A percentile compares a stretch with the other conserved stretches of the same genome.
These are phyloP conservation scores for Cantharis rufa DNA, from an alignment of 2,888 invertebrate genomes.

Conservation along the genomic window DNA sequence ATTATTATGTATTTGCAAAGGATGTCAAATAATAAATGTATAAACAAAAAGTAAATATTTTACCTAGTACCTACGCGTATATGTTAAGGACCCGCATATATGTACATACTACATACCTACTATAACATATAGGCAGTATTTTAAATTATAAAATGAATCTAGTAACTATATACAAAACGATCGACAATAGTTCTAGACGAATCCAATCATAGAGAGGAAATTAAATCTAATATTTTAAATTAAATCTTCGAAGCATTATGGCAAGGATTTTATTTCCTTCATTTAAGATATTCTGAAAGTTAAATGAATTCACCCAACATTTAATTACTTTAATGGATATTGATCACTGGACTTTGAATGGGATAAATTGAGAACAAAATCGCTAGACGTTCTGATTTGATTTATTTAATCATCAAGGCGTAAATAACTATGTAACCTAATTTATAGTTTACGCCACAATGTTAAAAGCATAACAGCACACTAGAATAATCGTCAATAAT, in stretches of 20 bases:
- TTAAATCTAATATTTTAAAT: conserved; percentile 40
- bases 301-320: conserved; percentile 39
- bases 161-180: neutral
- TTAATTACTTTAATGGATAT: conserved; percentile 42
- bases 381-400: conserved; percentile 20
- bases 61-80: neutral
- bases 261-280: conserved; percentile 38
- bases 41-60: neutral
- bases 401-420: conserved; percentile 27
- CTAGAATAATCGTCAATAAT: conserved; percentile 27
- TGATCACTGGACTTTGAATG: conserved; percentile 32
- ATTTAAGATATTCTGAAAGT: conserved; percentile 39
- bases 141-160: neutral
- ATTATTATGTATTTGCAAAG: neutral
- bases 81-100: too few relatives aligned
- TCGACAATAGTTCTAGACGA: conserved; percentile 12
- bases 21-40: neutral
- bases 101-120: too few relatives aligned
- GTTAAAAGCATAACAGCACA: conserved; percentile 11
- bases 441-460: conserved; percentile 18
- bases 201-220: conserved; percentile 39
- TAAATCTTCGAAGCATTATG: conserved; percentile 30
- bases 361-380: conserved; percentile 31
- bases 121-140: neutral
- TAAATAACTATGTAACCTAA: conserved; percentile 24